phyloP scores from a whole-genome alignment of 1,140 invertebrate genomes.

The Zaprionus gabonicus region DNA sequence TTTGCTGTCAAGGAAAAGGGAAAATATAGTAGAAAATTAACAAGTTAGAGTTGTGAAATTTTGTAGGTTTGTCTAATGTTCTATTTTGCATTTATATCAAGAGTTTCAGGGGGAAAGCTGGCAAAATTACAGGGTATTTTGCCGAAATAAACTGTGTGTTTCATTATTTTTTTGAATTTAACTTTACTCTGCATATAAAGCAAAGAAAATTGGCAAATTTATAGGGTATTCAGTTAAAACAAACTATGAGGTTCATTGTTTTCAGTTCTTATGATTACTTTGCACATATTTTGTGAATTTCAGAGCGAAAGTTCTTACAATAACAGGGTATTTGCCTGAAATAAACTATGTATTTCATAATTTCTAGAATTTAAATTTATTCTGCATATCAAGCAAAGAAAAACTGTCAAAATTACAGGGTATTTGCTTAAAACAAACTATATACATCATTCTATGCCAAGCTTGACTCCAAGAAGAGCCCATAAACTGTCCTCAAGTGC shows the following conservation, averaged over 20 bases:
- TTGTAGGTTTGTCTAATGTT: not conserved
- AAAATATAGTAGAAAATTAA: not conserved
- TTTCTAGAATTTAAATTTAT: no score
- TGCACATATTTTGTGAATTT: not conserved
- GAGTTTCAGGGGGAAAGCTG: no score
- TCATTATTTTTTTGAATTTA: no score
- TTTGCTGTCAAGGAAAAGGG: not conserved
- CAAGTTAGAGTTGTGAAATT: not conserved
- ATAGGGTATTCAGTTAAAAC: no score
- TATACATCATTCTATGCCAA: not conserved
- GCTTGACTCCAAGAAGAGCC: not conserved
- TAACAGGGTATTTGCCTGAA: not conserved
- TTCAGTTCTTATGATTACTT: not conserved
- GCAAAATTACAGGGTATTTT: not conserved
- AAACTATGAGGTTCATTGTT: not conserved
- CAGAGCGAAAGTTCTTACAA: not conserved
- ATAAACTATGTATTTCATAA: not conserved
- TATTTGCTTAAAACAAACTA: not conserved
- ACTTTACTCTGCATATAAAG: no score
- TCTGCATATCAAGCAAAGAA: not conserved
- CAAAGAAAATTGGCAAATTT: not conserved
- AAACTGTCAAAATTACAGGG: not conserved
- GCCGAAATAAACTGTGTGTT: not conserved
- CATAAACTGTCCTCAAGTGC: conserved; percentile 12
- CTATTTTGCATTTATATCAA: not conserved